Percentiles rank a stretch among this genome's conserved stretches.
Evolutionary conservation across 2,888 invertebrate species (phyloP).

Genomic region (Eurois occulta): DNA sequence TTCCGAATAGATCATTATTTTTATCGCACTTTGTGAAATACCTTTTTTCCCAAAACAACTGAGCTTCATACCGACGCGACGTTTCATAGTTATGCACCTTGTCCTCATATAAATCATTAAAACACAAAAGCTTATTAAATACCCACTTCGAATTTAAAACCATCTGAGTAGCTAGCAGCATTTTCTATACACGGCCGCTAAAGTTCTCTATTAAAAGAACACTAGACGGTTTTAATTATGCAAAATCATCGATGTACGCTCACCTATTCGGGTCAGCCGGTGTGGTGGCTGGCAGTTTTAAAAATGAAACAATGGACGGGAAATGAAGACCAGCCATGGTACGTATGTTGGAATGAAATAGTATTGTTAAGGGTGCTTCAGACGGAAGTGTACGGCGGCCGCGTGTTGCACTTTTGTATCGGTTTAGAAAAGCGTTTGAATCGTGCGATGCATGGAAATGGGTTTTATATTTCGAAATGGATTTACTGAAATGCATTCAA

Average conservation of each 20-base stretch:
- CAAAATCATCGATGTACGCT: conserved; percentile 81
- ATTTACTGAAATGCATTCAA: conserved; percentile 61
- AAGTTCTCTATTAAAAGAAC: conserved; percentile 72
- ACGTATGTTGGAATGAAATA: conserved; percentile 74
- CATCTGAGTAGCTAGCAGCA: conserved; percentile 9
- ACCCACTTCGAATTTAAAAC: conserved; percentile 15
- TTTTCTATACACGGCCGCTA: conserved; percentile 56
- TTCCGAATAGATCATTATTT: not conserved
- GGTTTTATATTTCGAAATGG: conserved; percentile 60
- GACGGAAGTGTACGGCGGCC: conserved; percentile 62
- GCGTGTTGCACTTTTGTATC: conserved; percentile 68
- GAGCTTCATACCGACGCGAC: not conserved
- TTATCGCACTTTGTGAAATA: not conserved
- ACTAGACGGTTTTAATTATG: conserved; percentile 84
- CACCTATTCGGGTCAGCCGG: conserved; percentile 82
- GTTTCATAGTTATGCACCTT: not conserved
- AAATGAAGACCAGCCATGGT: conserved; percentile 72
- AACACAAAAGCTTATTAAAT: conserved; percentile 5
- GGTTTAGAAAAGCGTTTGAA: conserved; percentile 65
- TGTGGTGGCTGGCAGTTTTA: conserved; percentile 77
- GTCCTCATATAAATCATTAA: not conserved
- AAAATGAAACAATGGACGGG: conserved; percentile 84
- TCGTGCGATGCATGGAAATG: conserved; percentile 61
- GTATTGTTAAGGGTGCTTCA: conserved; percentile 70
- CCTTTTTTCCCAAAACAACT: not conserved